Conservation (phyloP, 2,888 invertebrate genomes). For the Boloria euphrosyne region DNA sequence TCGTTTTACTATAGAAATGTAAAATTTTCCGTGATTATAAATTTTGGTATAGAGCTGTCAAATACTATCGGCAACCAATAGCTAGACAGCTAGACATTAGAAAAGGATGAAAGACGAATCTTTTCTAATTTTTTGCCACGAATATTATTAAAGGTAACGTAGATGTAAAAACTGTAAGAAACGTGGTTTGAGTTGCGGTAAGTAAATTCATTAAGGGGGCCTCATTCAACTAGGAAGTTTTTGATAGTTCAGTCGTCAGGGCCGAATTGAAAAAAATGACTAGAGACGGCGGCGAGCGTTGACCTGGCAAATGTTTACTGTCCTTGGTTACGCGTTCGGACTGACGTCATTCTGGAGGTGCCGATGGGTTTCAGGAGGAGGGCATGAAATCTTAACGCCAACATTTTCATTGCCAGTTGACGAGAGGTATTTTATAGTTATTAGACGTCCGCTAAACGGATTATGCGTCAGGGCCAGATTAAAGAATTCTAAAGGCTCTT, state of each 20-base stretch:
- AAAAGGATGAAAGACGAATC: constrained; percentile 13
- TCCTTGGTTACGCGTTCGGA: constrained; percentile 68
- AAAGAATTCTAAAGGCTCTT: no score
- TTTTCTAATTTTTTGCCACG: constrained; percentile 13
- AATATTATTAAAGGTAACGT: constrained; percentile 26
- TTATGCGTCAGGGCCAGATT: no score
- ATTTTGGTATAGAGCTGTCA: not conserved
- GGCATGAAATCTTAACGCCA: not conserved
- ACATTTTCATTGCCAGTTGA: not conserved
- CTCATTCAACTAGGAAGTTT: constrained; percentile 54
- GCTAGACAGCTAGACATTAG: not conserved
- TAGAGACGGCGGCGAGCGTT: constrained; percentile 74
- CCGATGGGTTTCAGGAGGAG: constrained; percentile 71
- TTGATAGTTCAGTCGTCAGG: constrained; percentile 65
- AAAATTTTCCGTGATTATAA: constrained; percentile 5
- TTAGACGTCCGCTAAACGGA: no score
- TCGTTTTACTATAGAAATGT: no score
- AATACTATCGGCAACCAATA: constrained; percentile 7
- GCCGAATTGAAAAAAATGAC: constrained; percentile 61
- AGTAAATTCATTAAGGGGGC: constrained; percentile 49
- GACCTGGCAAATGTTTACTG: constrained; percentile 80
- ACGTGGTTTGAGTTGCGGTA: constrained; percentile 27
- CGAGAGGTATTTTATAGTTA: no score
- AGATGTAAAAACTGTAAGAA: constrained; percentile 28
- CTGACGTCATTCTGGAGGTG: constrained; percentile 77